These are phyloP conservation scores for Sepiola atlantica DNA, from an alignment of 2,888 invertebrate genomes.

Conservation along the genomic window DNA sequence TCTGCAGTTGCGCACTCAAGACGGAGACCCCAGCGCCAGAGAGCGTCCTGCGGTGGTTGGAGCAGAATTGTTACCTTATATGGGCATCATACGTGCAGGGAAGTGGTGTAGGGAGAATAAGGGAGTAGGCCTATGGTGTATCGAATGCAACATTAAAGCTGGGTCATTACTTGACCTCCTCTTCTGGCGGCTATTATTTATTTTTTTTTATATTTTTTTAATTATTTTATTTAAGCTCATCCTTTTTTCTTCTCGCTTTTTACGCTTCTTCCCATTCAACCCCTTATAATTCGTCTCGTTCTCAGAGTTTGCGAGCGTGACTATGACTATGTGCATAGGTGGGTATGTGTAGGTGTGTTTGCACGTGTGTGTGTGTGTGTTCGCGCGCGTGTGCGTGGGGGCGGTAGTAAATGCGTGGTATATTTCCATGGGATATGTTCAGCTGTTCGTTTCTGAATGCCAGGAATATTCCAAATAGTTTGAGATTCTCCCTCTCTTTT, in stretches of 20 bases:
- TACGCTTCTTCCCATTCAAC: neutral
- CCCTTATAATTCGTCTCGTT: no score
- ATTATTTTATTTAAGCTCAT: neutral
- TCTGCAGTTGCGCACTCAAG: neutral
- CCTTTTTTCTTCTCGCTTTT: neutral
- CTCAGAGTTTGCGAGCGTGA: no score
- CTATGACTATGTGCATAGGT: no score
- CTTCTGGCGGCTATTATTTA: neutral
- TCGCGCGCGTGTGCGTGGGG: neutral
- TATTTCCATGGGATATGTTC: neutral
- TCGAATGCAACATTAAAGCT: neutral
- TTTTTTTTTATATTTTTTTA: neutral
- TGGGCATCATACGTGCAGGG: constrained; percentile 20
- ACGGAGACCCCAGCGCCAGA: neutral
- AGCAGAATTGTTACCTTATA: neutral
- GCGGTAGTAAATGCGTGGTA: neutral
- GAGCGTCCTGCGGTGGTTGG: constrained; percentile 12
- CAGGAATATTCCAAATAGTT: neutral
- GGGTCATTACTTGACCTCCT: neutral
- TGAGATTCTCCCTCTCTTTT: no score
- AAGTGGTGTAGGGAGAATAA: neutral
- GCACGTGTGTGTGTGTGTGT: neutral
- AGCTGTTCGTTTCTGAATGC: neutral
- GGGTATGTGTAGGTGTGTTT: neutral
- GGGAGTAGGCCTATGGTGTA: neutral